Base-by-base conservation (phyloP, 2,888 invertebrate genomes). In the Podabrus alpinus region DNA sequence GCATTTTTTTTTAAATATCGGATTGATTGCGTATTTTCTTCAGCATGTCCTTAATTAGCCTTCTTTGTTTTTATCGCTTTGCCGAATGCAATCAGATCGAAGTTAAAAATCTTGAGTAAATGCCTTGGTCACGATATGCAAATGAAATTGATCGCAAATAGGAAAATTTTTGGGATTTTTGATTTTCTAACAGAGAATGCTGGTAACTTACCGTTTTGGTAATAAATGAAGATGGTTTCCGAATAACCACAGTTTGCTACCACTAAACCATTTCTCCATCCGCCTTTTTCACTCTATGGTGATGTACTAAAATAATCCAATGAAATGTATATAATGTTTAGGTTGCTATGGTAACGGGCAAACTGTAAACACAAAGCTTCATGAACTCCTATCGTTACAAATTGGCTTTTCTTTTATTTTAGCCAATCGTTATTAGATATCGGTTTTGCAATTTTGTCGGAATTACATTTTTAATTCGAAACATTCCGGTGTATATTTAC, bases 191-290 rank as follows among this genome's bases (percentile, higher is more conserved):
- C n/a, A 45, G 45, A 15, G 10, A 67, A 15, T 67, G 45, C 7
- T 15, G 17, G 25, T 21, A 73, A 84, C 88, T 87, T 88, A 95
- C 95, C 95, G 93, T 88, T 95, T 92, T 79, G 95, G 94, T 86
- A 95, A 88, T 83, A 95, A 90, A 85, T 95, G 95, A 88, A 95
- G 91, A 89, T 95, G 95, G 90, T 94, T 95, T 87, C 95, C 95
- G 88, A 95, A 94, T 89, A 95, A 92, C 95, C 95, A 95, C 88
- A 95, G 90, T 90, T 94, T 94, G 88, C 94, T 94, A 89, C 95
- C 95, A 90, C 93, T 94, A 88, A 95, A 93, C 95, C 95, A 95
- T 95, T 93, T 95, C 94, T 95, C 95, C 95, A 95, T 95, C 82
- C 85, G 85, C 72, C 77, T 74, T 64, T 77, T 72, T 68, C 66